Evolutionary conservation across 2,113 vertebrate species (phyloP).

Genomic region (Nesoenas mayeri): DNA sequence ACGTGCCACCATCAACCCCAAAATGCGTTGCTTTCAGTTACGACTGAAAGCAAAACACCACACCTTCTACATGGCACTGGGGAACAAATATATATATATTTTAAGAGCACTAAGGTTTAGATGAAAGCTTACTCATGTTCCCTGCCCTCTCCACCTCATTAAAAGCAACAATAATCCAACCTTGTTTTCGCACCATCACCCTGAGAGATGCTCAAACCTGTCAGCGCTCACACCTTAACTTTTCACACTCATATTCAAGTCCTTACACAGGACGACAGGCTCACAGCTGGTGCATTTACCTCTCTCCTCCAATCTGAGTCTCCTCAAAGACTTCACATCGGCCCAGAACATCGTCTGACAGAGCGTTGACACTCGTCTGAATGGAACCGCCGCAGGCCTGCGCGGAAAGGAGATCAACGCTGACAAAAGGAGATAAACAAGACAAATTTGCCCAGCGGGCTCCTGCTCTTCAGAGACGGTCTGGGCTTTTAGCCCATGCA

Average conservation of each 20-base stretch:
- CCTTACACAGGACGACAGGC: neutral
- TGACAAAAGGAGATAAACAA: neutral
- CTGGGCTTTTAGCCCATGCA: neutral
- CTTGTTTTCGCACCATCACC: neutral
- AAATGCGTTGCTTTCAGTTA: fast-evolving
- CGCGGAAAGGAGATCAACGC: neutral
- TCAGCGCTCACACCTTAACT: fast-evolving
- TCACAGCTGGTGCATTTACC: conserved; percentile 68
- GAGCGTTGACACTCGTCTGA: conserved; percentile 88
- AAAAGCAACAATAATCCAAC: neutral
- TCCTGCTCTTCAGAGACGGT: neutral
- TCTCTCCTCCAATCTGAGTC: conserved; percentile 93
- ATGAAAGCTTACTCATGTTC: neutral
- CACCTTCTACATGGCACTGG: neutral
- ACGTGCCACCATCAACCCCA: neutral
- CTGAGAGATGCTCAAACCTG: neutral
- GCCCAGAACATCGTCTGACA: conserved; percentile 89
- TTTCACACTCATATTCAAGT: fast-evolving
- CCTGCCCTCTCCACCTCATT: neutral
- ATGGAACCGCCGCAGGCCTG: conserved; percentile 98
- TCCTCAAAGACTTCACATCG: conserved; percentile 93
- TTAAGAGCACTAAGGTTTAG: neutral
- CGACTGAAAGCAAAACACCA: fast-evolving
- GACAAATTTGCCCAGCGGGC: neutral
- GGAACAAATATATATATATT: fast-evolving